phyloP scores from a whole-genome alignment of 2,113 vertebrate genomes.

The Campylomormyrus tamandua region DNA sequence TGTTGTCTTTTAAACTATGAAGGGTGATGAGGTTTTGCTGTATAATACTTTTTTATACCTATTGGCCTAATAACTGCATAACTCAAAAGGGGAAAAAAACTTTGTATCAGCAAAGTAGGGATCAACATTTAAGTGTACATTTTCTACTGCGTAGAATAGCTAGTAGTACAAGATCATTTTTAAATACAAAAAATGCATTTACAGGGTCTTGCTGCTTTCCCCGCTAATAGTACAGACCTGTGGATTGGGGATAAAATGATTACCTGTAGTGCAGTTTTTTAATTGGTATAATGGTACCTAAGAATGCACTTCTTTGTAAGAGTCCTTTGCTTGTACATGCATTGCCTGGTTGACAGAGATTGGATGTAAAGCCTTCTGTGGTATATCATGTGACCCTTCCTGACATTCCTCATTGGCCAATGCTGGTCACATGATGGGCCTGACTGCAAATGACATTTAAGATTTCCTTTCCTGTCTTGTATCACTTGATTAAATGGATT shows the following conservation, averaged over 20 bases:
- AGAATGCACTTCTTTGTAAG: conserved; percentile 27
- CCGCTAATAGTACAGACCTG: conserved; percentile 20
- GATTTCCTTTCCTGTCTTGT: not conserved
- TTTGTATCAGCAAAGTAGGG: conserved; percentile 50
- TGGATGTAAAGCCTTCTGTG: not conserved
- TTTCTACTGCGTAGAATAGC: conserved; percentile 80
- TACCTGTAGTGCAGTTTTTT: conserved; percentile 1
- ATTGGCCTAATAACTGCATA: conserved; percentile 68
- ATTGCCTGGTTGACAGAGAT: not conserved
- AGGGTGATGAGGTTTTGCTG: conserved; percentile 65
- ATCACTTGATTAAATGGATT: not conserved
- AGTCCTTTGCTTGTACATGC: not conserved
- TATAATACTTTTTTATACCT: conserved; percentile 76
- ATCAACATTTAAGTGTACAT: conserved; percentile 53
- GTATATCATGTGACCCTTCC: not conserved
- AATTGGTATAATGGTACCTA: conserved; percentile 25
- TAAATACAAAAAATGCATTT: conserved; percentile 30
- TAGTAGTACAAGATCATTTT: conserved; percentile 45
- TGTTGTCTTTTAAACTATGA: conserved; percentile 60
- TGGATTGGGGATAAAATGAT: not conserved
- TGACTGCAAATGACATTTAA: not conserved
- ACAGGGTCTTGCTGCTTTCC: conserved; percentile 38
- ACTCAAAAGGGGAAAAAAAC: conserved; percentile 48
- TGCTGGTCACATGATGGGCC: not conserved
- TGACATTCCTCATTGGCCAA: not conserved